phyloP scores from a whole-genome alignment of 1,140 invertebrate genomes.

The Drosophila nikananu region DNA sequence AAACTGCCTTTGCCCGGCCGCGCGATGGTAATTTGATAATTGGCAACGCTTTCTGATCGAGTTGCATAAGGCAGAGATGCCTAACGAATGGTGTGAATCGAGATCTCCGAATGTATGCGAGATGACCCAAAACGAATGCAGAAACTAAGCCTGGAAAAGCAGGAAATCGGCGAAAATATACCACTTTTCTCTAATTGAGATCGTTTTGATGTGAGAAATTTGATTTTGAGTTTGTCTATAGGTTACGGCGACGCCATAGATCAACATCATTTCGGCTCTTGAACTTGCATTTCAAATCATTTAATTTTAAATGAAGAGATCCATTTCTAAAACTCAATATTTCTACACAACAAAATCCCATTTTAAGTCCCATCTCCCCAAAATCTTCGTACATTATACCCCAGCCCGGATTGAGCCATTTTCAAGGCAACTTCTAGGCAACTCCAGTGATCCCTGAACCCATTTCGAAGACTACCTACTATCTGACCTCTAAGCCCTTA shows the following conservation, averaged over 20 bases:
- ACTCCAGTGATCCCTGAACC: constrained; percentile 25
- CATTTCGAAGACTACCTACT: neutral
- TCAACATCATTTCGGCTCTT: too few species aligned
- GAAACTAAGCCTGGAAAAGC: neutral
- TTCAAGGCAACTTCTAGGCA: constrained; percentile 12
- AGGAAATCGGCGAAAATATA: neutral
- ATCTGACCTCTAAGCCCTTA: neutral
- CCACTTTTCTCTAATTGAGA: neutral
- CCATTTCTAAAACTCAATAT: neutral
- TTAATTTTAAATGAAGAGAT: neutral
- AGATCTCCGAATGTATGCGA: neutral
- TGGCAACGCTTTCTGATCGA: constrained; percentile 32
- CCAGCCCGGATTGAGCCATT: constrained; percentile 5
- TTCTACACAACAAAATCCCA: neutral
- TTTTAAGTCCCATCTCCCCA: neutral
- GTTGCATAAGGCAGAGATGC: constrained; percentile 38
- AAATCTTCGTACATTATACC: constrained; percentile 5
- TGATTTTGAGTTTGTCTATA: neutral
- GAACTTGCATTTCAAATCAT: too few species aligned
- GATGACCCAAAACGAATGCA: constrained; percentile 4
- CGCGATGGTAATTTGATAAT: constrained; percentile 57
- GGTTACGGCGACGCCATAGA: too few species aligned
- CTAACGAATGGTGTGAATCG: neutral
- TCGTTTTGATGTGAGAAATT: neutral
- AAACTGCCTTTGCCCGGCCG: constrained; percentile 7